Evolutionary conservation across 2,113 vertebrate genomes (phyloP).

Genomic region (Ranitomeya variabilis): DNA sequence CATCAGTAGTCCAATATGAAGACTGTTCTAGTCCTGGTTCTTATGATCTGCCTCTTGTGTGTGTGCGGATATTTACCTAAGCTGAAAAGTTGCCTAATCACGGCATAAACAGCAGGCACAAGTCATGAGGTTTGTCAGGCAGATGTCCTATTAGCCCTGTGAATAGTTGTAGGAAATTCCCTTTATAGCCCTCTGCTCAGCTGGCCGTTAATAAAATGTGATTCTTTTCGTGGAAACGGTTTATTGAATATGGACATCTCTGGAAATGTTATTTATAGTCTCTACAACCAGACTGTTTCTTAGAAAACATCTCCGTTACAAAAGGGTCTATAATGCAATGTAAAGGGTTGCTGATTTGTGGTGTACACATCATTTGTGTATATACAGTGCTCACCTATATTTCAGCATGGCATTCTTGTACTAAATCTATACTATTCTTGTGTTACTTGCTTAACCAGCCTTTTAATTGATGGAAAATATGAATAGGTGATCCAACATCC

Average conservation of each 20-base stretch:
- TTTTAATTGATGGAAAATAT: too few species aligned
- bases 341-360: neutral
- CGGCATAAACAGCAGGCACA: neutral
- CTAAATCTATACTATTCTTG: too few species aligned
- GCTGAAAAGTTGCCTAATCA: neutral
- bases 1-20: neutral
- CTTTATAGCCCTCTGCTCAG: neutral
- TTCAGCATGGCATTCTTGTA: too few species aligned
- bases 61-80: neutral
- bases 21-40: neutral
- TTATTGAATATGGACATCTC: neutral
- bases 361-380: too few species aligned
- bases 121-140: slow-evolving; percentile 14
- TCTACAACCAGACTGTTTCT: neutral
- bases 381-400: too few species aligned
- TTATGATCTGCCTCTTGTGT: neutral
- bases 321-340: neutral
- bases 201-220: neutral
- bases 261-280: neutral
- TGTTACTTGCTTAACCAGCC: too few species aligned
- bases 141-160: neutral
- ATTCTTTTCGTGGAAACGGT: neutral
- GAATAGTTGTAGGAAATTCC: slow-evolving; percentile 13
- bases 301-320: neutral
- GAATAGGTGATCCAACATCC: too few species aligned